Percentiles rank a stretch among this genome's conserved stretches.
These are phyloP conservation scores for Phaedon cochleariae DNA, from an alignment of 2,888 invertebrate species.

Conservation along the genomic window DNA sequence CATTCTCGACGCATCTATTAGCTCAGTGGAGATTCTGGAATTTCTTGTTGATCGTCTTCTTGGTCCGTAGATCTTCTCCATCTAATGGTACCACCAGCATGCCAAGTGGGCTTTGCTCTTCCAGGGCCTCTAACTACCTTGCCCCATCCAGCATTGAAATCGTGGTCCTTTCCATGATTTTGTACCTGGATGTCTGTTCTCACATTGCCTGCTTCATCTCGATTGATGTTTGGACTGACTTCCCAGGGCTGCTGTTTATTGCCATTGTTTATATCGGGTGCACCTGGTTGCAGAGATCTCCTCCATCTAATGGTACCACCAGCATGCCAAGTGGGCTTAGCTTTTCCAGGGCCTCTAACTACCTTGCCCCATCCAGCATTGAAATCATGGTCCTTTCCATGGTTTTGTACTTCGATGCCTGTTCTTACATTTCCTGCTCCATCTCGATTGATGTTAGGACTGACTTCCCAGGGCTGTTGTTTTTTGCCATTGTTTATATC, in stretches of 20 bases:
- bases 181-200: constrained; percentile 26
- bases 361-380: constrained; percentile 28
- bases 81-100: constrained; percentile 34
- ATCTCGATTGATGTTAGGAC: constrained; percentile 1
- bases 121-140: constrained; percentile 36
- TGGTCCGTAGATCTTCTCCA: constrained; percentile 14
- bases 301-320: not conserved
- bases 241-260: constrained; percentile 14
- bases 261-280: not conserved
- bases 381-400: constrained; percentile 36
- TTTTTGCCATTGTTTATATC: not conserved
- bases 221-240: not conserved
- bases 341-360: constrained; percentile 1
- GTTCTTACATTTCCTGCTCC: constrained; percentile 32
- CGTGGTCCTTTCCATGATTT: constrained; percentile 35
- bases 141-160: constrained; percentile 35
- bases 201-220: constrained; percentile 32
- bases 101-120: constrained; percentile 32
- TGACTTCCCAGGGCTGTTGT: constrained; percentile 7
- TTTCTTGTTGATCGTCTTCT: not conserved
- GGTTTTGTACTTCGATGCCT: constrained; percentile 24
- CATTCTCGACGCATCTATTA: no score
- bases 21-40: not conserved
- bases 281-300: not conserved
- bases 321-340: not conserved